Conservation (phyloP, 2,113 vertebrate species). For the Daphoenositta chrysoptera region DNA sequence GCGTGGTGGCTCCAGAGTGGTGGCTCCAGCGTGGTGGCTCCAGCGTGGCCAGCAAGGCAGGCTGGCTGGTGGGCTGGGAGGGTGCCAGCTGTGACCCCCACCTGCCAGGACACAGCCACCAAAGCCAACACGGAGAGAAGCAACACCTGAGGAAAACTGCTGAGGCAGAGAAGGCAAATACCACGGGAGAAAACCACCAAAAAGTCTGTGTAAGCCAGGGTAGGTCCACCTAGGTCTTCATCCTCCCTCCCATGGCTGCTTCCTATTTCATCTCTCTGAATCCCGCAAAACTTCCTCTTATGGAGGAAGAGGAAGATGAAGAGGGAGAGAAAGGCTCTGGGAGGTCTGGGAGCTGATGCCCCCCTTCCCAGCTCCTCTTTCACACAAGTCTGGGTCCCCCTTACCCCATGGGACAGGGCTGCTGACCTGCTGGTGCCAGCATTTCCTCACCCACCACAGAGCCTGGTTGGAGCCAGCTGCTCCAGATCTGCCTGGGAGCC, state of each 20-base stretch:
- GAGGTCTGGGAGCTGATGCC: background rate
- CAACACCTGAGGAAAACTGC: background rate
- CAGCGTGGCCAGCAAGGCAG: background rate
- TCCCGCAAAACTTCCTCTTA: background rate
- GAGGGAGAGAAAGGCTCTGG: background rate
- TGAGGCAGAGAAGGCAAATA: background rate
- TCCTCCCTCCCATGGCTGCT: background rate
- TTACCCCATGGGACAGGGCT: background rate
- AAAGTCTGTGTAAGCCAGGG: background rate
- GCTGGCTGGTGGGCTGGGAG: background rate
- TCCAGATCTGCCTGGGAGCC: background rate
- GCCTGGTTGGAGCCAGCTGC: background rate
- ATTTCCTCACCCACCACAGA: background rate
- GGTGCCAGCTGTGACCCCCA: background rate
- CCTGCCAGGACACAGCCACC: background rate
- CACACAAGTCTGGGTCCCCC: accelerated
- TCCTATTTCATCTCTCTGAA: background rate
- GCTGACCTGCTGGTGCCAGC: background rate
- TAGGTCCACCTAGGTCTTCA: background rate
- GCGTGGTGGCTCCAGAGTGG: background rate
- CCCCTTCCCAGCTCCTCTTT: background rate
- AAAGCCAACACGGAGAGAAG: background rate
- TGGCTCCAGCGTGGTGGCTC: background rate
- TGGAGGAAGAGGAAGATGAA: background rate
- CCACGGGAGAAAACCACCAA: background rate